phyloP scores from a whole-genome alignment of 2,888 invertebrate species.

The Iselma pallidipennis region DNA sequence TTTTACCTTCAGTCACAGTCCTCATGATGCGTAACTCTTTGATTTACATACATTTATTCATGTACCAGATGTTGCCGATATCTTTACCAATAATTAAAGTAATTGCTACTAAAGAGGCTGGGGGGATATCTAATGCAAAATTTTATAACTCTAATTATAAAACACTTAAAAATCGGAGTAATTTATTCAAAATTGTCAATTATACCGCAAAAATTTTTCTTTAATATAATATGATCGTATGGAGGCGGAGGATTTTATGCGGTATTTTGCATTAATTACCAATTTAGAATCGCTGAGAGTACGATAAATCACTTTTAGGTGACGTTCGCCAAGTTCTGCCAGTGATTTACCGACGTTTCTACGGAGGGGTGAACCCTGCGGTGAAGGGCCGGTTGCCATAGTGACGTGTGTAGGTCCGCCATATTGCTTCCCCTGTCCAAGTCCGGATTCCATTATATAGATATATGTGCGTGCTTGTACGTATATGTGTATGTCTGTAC shows the following conservation, averaged over 20 bases:
- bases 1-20: conserved; percentile 33
- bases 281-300: conserved; percentile 35
- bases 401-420: conserved; percentile 49
- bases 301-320: conserved; percentile 39
- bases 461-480: neutral
- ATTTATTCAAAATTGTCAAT: neutral
- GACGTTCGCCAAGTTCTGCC: conserved; percentile 37
- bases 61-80: conserved; percentile 21
- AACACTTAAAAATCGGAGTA: neutral
- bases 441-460: conserved; percentile 31
- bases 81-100: conserved; percentile 20
- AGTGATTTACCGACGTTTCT: conserved; percentile 34
- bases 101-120: neutral
- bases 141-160: neutral
- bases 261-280: conserved; percentile 36
- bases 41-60: conserved; percentile 36
- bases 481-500: neutral
- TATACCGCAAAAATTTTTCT: neutral
- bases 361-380: conserved; percentile 45
- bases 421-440: conserved; percentile 39
- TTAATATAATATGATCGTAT: neutral
- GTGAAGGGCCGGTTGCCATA: conserved; percentile 51
- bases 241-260: conserved; percentile 11
- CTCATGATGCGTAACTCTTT: conserved; percentile 28
- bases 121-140: no score